Percentiles rank a stretch among this genome's conserved stretches.
These are phyloP conservation scores for Grus americana DNA, from an alignment of 2,113 vertebrate species.

Conservation along the genomic window DNA sequence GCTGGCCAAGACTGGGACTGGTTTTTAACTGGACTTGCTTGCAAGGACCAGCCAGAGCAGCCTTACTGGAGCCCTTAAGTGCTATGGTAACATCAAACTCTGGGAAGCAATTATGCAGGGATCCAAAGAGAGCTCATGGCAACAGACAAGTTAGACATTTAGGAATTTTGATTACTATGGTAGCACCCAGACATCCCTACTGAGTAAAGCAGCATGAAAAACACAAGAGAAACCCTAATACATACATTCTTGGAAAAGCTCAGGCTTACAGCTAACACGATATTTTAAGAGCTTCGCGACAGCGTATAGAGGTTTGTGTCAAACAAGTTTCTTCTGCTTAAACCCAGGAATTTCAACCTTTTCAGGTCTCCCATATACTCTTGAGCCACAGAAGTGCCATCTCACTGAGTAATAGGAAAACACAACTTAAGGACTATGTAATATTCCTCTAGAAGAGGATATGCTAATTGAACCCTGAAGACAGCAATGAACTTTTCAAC, in stretches of 20 bases:
- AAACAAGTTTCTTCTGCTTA: background rate
- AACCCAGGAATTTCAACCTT: background rate
- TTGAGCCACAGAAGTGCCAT: background rate
- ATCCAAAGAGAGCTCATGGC: background rate
- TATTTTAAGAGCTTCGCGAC: background rate
- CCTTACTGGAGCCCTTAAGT: background rate
- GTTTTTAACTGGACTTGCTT: background rate
- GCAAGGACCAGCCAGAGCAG: background rate
- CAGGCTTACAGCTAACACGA: background rate
- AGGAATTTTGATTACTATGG: background rate
- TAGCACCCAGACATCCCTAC: background rate
- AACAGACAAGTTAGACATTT: background rate
- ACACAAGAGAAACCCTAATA: background rate
- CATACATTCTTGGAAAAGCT: background rate
- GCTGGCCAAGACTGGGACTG: background rate
- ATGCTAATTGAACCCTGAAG: background rate
- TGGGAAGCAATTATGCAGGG: background rate
- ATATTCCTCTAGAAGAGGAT: too few relatives aligned
- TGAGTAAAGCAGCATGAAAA: background rate
- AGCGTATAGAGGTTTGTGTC: fast-evolving
- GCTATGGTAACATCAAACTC: background rate
- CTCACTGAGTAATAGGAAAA: background rate
- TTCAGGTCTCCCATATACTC: background rate
- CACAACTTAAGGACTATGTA: background rate
- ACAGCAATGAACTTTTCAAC: background rate